These are phyloP conservation scores for Oreochromis aureus DNA, from an alignment of 2,113 vertebrate species.

Conservation along the genomic window DNA sequence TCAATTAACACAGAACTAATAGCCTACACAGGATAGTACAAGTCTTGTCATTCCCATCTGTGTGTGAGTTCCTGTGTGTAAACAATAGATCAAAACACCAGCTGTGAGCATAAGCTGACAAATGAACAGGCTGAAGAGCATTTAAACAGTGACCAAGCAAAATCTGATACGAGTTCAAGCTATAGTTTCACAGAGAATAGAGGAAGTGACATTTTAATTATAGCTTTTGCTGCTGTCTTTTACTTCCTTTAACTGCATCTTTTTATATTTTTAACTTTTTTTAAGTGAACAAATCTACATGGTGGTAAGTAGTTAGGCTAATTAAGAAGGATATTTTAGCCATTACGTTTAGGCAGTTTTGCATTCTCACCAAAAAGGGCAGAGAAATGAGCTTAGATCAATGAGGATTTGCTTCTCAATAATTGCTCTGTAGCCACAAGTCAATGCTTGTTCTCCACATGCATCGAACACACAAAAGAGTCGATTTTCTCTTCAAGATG, in stretches of 20 bases:
- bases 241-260: neutral
- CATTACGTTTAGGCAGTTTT: neutral
- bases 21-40: neutral
- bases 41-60: conserved; percentile 26
- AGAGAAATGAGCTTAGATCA: accelerated
- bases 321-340: neutral
- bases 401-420: neutral
- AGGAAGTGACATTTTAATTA: neutral
- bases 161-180: neutral
- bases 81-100: conserved; percentile 28
- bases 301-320: neutral
- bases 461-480: neutral
- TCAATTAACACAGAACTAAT: neutral
- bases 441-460: neutral
- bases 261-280: neutral
- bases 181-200: neutral
- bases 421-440: neutral
- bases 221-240: neutral
- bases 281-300: neutral
- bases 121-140: neutral
- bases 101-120: conserved; percentile 7
- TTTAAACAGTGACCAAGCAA: conserved; percentile 9
- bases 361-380: neutral
- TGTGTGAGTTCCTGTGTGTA: neutral
- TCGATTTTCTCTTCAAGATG: neutral